These are phyloP conservation scores for Illadopsis cleaveri DNA, from an alignment of 2,113 vertebrate species.

Conservation along the genomic window DNA sequence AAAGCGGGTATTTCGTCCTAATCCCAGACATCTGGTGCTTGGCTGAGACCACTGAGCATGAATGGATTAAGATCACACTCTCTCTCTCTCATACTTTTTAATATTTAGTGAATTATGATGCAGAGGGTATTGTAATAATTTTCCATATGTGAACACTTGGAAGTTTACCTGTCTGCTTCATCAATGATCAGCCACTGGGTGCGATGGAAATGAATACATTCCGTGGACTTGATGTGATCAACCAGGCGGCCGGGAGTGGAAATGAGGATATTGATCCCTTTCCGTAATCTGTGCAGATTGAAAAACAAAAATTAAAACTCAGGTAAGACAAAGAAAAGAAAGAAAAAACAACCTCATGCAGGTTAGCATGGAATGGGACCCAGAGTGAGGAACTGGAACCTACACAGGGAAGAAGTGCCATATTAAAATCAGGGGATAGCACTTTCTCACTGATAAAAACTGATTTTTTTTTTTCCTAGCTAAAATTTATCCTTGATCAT, in stretches of 20 bases:
- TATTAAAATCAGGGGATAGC: not conserved
- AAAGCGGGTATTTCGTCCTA: not conserved
- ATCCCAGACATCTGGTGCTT: not conserved
- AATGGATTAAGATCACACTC: not conserved
- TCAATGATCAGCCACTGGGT: slow-evolving; percentile 91
- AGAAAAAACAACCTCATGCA: accelerated
- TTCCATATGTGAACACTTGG: not conserved
- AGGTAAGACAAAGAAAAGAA: not conserved
- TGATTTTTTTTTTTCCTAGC: not conserved
- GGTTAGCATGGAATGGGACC: not conserved
- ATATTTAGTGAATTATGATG: not conserved
- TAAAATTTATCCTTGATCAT: not conserved
- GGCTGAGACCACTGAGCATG: not conserved
- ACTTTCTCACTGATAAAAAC: not conserved
- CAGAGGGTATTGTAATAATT: not conserved
- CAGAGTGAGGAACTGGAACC: not conserved
- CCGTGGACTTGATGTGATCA: slow-evolving; percentile 92
- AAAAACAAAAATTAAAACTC: not conserved
- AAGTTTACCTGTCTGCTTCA: slow-evolving; percentile 91
- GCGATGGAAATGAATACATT: slow-evolving; percentile 84
- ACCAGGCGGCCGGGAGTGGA: slow-evolving; percentile 94
- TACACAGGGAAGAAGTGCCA: not conserved
- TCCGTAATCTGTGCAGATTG: slow-evolving; percentile 81
- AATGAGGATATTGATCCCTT: slow-evolving; percentile 95
- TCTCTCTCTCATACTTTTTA: not conserved